These are phyloP conservation scores for Liparis tanakae DNA, from an alignment of 2,797 vertebrate species.

Conservation along the genomic window DNA sequence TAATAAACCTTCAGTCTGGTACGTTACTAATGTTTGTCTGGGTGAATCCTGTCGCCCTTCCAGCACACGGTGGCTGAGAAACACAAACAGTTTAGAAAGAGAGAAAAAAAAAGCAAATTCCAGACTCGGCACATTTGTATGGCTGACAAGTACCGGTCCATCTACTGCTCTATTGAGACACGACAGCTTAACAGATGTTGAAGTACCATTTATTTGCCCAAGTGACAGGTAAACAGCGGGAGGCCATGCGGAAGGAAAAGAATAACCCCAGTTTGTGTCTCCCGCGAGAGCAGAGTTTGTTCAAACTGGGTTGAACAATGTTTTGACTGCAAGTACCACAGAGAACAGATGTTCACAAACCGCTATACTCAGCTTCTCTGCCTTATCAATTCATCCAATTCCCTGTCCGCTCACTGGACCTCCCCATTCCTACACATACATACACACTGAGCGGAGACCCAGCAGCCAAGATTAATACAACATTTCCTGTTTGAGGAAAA, in stretches of 20 bases:
- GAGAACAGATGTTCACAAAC: conserved; percentile 66
- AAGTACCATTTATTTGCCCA: conserved; percentile 73
- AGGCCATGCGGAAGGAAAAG: conserved; percentile 55
- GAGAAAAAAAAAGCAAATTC: conserved; percentile 33
- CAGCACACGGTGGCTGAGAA: conserved; percentile 19
- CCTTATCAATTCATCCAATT: background rate
- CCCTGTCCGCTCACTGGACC: conserved; percentile 19
- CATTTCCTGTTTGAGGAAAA: conserved; percentile 65
- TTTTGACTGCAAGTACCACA: conserved; percentile 67
- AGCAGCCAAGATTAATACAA: conserved; percentile 43
- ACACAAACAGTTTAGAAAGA: conserved; percentile 25
- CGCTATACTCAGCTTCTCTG: conserved; percentile 24
- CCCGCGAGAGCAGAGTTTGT: conserved; percentile 59
- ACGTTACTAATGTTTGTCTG: conserved; percentile 30
- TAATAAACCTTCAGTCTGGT: conserved; percentile 11
- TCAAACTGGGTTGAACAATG: conserved; percentile 69
- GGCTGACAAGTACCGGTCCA: conserved; percentile 49
- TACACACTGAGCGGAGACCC: conserved; percentile 12
- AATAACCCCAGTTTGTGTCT: conserved; percentile 63
- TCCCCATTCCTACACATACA: conserved; percentile 3
- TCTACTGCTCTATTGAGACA: conserved; percentile 51
- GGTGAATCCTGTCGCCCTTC: conserved; percentile 24
- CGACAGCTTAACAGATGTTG: conserved; percentile 66
- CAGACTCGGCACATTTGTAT: conserved; percentile 45
- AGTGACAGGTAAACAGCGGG: conserved; percentile 73